Evolutionary conservation across 2,888 invertebrate species (phyloP).

Genomic region (Drosophila limbata): DNA sequence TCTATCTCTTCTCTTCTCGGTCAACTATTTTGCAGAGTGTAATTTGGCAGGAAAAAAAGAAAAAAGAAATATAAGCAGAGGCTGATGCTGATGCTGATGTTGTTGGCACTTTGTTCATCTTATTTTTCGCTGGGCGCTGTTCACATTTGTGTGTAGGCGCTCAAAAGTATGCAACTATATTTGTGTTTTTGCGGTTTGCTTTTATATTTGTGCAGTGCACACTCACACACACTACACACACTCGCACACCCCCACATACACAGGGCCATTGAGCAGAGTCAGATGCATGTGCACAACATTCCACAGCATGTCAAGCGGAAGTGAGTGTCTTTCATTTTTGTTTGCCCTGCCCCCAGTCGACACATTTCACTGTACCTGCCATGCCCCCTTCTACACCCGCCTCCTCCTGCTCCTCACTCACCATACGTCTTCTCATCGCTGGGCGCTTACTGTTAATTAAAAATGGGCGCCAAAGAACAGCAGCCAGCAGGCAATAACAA

Average conservation of each 20-base stretch:
- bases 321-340: conserved; percentile 81
- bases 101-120: conserved; percentile 42
- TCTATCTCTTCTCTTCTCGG: background rate
- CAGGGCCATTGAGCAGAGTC: conserved; percentile 58
- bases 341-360: conserved; percentile 61
- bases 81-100: conserved; percentile 19
- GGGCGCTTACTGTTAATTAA: conserved; percentile 80
- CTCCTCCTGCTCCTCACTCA: background rate
- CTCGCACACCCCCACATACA: background rate
- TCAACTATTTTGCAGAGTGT: conserved; percentile 31
- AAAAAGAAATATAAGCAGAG: conserved; percentile 45
- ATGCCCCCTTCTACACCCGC: background rate
- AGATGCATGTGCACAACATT: conserved; percentile 75
- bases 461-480: conserved; percentile 72
- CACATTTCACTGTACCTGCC: conserved; percentile 42
- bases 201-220: conserved; percentile 71
- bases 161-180: conserved; percentile 74
- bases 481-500: conserved; percentile 48
- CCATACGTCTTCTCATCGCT: conserved; percentile 60
- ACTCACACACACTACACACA: conserved; percentile 24
- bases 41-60: conserved; percentile 1
- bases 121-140: conserved; percentile 48
- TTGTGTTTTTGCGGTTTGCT: conserved; percentile 76
- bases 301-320: conserved; percentile 79
- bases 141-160: conserved; percentile 71